Conservation (phyloP, 2,113 vertebrate species). For the Neoarius graeffei region DNA sequence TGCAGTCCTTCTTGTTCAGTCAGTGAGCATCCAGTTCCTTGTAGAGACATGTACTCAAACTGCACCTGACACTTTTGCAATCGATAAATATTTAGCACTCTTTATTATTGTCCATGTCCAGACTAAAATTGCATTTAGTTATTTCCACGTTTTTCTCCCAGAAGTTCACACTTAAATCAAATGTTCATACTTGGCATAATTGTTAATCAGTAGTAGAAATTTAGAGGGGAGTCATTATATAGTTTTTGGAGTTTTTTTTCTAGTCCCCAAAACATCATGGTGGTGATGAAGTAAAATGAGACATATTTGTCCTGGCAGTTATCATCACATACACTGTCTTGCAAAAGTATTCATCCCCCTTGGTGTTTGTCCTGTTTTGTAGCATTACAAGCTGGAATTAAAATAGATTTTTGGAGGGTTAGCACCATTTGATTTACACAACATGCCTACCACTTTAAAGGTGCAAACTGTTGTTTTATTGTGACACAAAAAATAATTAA, state of each 20-base stretch:
- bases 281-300: not conserved
- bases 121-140: not conserved
- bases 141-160: not conserved
- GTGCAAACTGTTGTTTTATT: too few relatives aligned
- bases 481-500: too few relatives aligned
- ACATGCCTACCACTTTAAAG: too few relatives aligned
- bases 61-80: constrained; percentile 3
- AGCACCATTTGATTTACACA: too few relatives aligned
- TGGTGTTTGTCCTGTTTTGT: too few relatives aligned
- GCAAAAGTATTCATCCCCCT: too few relatives aligned
- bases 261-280: not conserved
- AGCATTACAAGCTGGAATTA: too few relatives aligned
- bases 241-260: not conserved
- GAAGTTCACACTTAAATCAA: constrained; percentile 8
- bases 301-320: constrained; percentile 19
- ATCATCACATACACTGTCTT: not conserved
- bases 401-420: too few relatives aligned
- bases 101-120: not conserved
- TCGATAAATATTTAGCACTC: not conserved
- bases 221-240: not conserved
- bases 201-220: not conserved
- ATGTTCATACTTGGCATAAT: not conserved
- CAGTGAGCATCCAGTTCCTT: not conserved
- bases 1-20: constrained; percentile 7
- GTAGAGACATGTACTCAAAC: not conserved